Percentiles rank a stretch among this genome's conserved stretches.
Evolutionary conservation across 2,797 vertebrate genomes (phyloP).

Genomic region (Schizopygopsis pylzovi): DNA sequence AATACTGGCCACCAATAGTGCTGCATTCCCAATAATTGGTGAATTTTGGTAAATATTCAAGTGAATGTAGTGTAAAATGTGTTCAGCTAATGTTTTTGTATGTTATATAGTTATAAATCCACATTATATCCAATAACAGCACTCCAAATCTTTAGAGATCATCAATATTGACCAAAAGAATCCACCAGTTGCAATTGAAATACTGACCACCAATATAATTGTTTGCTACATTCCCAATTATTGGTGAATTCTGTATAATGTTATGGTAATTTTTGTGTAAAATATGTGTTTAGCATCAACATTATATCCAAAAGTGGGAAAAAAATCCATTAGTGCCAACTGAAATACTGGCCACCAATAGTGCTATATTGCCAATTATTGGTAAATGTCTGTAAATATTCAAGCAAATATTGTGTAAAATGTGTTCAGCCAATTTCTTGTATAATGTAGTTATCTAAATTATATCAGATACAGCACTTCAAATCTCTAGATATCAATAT

Average conservation of each 20-base stretch:
- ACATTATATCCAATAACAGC: not conserved
- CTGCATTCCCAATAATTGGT: too few relatives aligned
- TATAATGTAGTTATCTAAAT: not conserved
- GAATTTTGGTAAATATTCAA: too few relatives aligned
- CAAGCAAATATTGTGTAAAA: too few relatives aligned
- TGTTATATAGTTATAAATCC: not conserved
- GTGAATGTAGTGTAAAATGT: not conserved
- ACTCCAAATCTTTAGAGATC: not conserved
- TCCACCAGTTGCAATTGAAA: not conserved
- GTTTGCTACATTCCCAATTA: not conserved
- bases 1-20: too few relatives aligned
- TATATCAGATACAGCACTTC: not conserved
- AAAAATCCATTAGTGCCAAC: not conserved
- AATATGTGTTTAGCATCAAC: not conserved
- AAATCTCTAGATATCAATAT: not conserved
- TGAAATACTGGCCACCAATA: not conserved
- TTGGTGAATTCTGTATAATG: not conserved
- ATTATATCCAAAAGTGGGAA: not conserved
- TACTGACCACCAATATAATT: not conserved
- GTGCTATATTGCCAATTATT: too few relatives aligned
- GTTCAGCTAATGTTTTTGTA: not conserved
- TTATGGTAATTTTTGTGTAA: not conserved
- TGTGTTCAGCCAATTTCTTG: not conserved
- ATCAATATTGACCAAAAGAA: not conserved
- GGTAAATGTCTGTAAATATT: too few relatives aligned